phyloP scores from a whole-genome alignment of 2,113 vertebrate species.

The Anolis sagrei region DNA sequence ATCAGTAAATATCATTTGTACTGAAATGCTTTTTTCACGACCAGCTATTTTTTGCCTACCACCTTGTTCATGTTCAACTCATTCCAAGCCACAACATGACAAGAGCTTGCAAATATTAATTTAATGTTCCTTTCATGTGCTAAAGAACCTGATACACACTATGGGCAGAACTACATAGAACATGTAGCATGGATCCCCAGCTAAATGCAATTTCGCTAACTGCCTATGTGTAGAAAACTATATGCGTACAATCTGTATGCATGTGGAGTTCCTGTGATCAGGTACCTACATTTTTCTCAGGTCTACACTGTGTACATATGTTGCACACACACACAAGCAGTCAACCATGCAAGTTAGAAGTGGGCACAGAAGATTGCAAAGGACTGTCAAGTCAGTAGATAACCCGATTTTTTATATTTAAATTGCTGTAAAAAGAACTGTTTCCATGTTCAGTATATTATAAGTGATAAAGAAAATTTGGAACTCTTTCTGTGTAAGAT shows the following conservation, averaged over 20 bases:
- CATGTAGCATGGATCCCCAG: neutral
- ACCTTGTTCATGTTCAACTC: neutral
- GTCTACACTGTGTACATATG: neutral
- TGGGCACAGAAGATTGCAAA: neutral
- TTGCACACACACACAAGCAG: neutral
- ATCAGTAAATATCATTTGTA: neutral
- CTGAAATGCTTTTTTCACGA: no score
- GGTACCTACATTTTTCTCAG: neutral
- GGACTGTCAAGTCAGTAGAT: neutral
- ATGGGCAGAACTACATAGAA: neutral
- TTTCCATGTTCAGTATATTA: constrained; percentile 9
- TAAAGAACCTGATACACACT: neutral
- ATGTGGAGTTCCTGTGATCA: neutral
- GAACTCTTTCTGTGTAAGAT: constrained; percentile 28
- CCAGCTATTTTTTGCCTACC: neutral
- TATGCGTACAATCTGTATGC: neutral
- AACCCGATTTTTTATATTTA: constrained; percentile 27
- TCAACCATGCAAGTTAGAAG: neutral
- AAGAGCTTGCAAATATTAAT: neutral
- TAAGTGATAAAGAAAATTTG: neutral
- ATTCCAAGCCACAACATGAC: neutral
- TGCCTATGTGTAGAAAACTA: neutral
- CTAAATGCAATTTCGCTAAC: neutral
- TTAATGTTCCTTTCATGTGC: neutral
- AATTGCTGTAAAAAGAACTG: constrained; percentile 18